A percentile compares a stretch with the other conserved stretches of the same genome.
These are phyloP conservation scores for Rugalucina vietnamica DNA, from an alignment of 2,888 invertebrate species.

Conservation along the genomic window DNA sequence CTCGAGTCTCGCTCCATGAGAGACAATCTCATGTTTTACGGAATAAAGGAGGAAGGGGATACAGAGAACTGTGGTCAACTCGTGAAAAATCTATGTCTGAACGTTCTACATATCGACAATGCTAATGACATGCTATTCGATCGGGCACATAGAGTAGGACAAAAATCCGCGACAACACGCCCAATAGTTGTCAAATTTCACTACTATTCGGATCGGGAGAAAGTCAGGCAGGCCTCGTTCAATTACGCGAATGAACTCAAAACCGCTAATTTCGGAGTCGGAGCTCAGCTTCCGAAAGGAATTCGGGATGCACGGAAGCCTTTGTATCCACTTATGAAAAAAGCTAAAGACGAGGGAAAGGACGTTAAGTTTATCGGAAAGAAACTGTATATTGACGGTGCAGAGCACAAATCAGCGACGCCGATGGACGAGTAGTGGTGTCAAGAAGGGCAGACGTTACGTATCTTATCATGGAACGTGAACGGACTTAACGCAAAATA, in stretches of 20 bases:
- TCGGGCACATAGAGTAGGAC: constrained; percentile 17
- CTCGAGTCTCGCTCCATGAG: constrained; percentile 4
- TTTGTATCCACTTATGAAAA: background rate
- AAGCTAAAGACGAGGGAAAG: background rate
- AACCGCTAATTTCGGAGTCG: constrained; percentile 12
- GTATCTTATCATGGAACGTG: background rate
- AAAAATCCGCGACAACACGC: background rate
- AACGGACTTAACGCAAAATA: background rate
- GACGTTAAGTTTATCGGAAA: background rate
- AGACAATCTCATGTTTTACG: constrained; percentile 22
- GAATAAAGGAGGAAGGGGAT: background rate
- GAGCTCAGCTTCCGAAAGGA: constrained; percentile 28
- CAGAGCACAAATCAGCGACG: background rate
- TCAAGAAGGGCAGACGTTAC: background rate
- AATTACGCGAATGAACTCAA: constrained; percentile 7
- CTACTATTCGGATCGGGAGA: background rate
- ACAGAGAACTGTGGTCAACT: constrained; percentile 2
- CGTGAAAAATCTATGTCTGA: constrained; percentile 12
- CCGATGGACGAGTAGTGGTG: background rate
- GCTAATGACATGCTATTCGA: constrained; percentile 11
- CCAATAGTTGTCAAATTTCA: background rate
- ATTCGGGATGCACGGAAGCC: constrained; percentile 19
- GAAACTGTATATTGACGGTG: background rate
- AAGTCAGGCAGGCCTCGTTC: background rate
- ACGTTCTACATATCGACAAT: background rate